These are phyloP conservation scores for Probaryconus sp. DNA, from an alignment of 1,140 invertebrate genomes.

Conservation along the genomic window DNA sequence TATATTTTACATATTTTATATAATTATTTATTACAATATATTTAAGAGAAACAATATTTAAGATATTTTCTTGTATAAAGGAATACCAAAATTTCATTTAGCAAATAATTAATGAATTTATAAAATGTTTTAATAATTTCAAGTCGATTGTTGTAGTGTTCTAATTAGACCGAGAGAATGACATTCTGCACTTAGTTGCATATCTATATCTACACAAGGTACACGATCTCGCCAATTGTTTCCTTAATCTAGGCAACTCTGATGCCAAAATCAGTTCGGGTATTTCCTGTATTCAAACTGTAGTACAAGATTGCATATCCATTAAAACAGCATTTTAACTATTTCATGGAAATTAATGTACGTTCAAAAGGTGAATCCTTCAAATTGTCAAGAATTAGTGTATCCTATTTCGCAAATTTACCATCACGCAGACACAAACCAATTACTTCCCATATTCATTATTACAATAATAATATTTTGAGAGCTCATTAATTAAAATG, in stretches of 20 bases:
- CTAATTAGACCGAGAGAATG: constrained; percentile 28
- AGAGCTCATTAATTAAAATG: too few species aligned
- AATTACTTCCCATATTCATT: too few species aligned
- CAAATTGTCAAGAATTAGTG: too few species aligned
- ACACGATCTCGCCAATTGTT: constrained; percentile 42
- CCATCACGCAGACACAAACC: too few species aligned
- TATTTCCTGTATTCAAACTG: constrained; percentile 27
- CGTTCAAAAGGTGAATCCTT: background rate
- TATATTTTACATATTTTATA: background rate
- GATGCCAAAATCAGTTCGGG: constrained; percentile 31
- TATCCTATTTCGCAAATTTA: background rate
- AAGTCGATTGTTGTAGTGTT: constrained; percentile 13
- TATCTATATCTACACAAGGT: constrained; percentile 35
- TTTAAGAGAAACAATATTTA: too few species aligned
- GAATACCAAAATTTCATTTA: background rate
- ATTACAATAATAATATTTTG: too few species aligned
- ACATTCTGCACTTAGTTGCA: constrained; percentile 26
- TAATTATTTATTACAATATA: too few species aligned
- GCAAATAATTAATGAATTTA: background rate
- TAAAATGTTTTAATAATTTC: constrained; percentile 8
- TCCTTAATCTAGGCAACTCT: constrained; percentile 27
- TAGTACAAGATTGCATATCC: constrained; percentile 24
- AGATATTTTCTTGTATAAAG: too few species aligned
- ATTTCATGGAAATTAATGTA: constrained; percentile 28
- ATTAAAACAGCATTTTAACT: constrained; percentile 25